These are phyloP conservation scores for Etheostoma perlongum DNA, from an alignment of 2,797 vertebrate genomes.

Conservation along the genomic window DNA sequence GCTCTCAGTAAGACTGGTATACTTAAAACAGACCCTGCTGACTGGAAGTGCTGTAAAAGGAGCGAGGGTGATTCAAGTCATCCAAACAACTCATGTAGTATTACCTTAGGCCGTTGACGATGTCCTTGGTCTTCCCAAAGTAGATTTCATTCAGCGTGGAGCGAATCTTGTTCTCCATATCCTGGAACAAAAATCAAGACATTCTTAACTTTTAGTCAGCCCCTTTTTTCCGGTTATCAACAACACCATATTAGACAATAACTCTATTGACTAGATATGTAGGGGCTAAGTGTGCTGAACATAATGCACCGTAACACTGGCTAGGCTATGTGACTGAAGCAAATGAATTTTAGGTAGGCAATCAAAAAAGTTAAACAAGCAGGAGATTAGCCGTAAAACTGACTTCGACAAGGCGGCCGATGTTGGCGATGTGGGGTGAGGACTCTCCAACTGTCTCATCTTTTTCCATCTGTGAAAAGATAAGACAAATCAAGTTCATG, in stretches of 20 bases:
- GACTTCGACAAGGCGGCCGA: slow-evolving; percentile 97
- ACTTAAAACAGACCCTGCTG: not conserved
- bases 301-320: not conserved
- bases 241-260: not conserved
- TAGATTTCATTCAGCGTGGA: slow-evolving; percentile 99
- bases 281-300: not conserved
- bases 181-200: slow-evolving; percentile 79
- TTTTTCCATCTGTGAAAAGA: slow-evolving; percentile 92
- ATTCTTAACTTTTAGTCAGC: not conserved
- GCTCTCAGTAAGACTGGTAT: not conserved
- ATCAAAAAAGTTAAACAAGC: not conserved
- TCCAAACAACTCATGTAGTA: not conserved
- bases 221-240: not conserved
- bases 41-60: slow-evolving; percentile 22
- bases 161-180: slow-evolving; percentile 99
- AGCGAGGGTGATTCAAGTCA: not conserved
- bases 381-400: slow-evolving; percentile 53
- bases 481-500: not conserved
- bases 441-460: slow-evolving; percentile 97
- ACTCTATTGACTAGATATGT: not conserved
- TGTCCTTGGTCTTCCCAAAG: slow-evolving; percentile 99
- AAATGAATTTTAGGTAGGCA: not conserved
- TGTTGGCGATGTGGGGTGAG: slow-evolving; percentile 98
- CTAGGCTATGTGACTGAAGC: no score
- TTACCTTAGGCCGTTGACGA: slow-evolving; percentile 98